Base-by-base conservation (phyloP, 2,888 invertebrate genomes). In the Eupithecia subumbrata region DNA sequence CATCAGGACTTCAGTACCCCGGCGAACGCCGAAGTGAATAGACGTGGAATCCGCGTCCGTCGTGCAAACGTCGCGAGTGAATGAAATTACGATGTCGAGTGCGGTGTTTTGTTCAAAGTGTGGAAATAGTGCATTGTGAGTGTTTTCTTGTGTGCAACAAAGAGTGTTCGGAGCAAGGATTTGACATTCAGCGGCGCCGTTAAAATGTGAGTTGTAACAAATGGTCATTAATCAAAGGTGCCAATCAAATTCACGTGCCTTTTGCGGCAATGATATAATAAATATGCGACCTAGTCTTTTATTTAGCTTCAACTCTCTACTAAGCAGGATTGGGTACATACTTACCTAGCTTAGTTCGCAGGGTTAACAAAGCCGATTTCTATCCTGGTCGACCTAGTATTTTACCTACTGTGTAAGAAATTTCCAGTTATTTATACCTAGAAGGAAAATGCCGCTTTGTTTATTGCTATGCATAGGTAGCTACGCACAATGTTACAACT, bases 71-170 rank as follows among this genome's bases (percentile, higher is more conserved):
- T 76, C 86, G 90, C 87, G 88, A 88, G 88, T 90, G 89, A 82
- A 85, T 87, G 79, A 84, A 80, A 86, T 88, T 89, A 89, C 92
- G 92, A 92, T 92, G 91, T 88, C 86, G 82, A 86, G 90, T 89
- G 90, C 80, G 83, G 85, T 86, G 85, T 84, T 84, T 82, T 84
- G 83, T 85, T 86, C 81, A 77, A 86, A 84, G 88, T 89, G 90
- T 87, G 86, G 83, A 83, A 84, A 83, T 88, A 92, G 91, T 87
- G 88, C 88, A 88, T n/a, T 84, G 88, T 92, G 91, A 87, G 88
- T 90, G 88, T 79, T 84, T 60, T 77, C 80, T 67, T 76, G 75
- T 77, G 69, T 74, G 30, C 30, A 30, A 30, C 1, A 30, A 30
- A 30, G 30, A 30, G 37, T 81, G 84, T 86, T 87, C 76, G 81